These are phyloP conservation scores for Stomatorhinus ivindoensis DNA, from an alignment of 2,113 vertebrate genomes.

Conservation along the genomic window DNA sequence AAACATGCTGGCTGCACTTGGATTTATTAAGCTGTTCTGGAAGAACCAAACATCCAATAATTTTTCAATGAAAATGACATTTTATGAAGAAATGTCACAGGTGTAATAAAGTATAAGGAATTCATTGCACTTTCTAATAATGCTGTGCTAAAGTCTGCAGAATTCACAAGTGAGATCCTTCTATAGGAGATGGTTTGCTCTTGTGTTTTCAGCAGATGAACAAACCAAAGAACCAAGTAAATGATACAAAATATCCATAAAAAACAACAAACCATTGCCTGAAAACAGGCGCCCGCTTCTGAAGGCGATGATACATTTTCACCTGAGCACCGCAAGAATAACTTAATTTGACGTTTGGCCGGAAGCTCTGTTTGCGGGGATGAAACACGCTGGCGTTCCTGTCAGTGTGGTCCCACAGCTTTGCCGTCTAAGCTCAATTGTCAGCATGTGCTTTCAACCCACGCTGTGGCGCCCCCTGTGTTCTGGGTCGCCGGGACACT, in stretches of 20 bases:
- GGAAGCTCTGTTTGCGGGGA: background rate
- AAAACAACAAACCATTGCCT: background rate
- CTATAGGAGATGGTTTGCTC: background rate
- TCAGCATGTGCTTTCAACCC: background rate
- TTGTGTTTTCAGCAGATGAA: background rate
- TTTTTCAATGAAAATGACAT: conserved; percentile 9
- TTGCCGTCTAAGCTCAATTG: background rate
- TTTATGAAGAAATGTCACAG: conserved; percentile 8
- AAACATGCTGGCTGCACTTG: background rate
- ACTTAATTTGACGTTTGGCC: background rate
- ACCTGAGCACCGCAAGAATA: background rate
- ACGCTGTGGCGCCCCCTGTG: background rate
- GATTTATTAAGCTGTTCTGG: background rate
- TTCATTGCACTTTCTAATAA: conserved; percentile 4
- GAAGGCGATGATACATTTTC: background rate
- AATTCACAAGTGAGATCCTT: background rate
- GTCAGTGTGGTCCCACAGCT: background rate
- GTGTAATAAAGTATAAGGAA: background rate
- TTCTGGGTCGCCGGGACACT: background rate
- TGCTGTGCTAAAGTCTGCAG: background rate
- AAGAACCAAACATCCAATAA: background rate
- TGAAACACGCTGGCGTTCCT: background rate
- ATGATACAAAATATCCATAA: background rate
- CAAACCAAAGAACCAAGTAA: background rate
- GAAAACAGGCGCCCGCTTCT: background rate